phyloP scores from a whole-genome alignment of 2,888 invertebrate species.

The Shargacucullia verbasci region DNA sequence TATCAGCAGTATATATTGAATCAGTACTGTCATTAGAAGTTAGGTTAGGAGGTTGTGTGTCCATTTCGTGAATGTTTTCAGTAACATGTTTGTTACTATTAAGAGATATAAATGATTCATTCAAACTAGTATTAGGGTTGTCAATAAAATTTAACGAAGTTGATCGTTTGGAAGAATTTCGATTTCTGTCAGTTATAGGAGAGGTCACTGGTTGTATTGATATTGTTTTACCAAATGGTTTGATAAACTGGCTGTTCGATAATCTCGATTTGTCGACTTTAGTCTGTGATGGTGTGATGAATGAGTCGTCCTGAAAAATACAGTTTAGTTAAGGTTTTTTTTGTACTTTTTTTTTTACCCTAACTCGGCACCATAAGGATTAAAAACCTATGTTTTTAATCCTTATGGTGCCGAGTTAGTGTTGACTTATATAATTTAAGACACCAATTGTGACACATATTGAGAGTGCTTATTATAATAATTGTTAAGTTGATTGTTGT shows the following conservation, averaged over 20 bases:
- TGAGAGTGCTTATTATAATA: too few species aligned
- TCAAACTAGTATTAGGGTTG: constrained; percentile 62
- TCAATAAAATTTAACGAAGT: constrained; percentile 69
- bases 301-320: constrained; percentile 81
- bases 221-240: constrained; percentile 69
- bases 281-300: constrained; percentile 72
- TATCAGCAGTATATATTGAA: constrained; percentile 70
- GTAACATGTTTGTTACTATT: constrained; percentile 45
- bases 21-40: constrained; percentile 57
- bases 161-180: constrained; percentile 76
- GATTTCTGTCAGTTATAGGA: constrained; percentile 73
- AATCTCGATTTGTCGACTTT: constrained; percentile 64
- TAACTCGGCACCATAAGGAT: too few species aligned
- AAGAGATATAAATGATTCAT: constrained; percentile 59
- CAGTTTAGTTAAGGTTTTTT: not conserved
- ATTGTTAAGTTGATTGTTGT: too few species aligned
- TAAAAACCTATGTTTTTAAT: too few species aligned
- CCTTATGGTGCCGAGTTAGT: too few species aligned
- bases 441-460: too few species aligned
- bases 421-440: too few species aligned
- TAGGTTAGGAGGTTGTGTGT: constrained; percentile 70
- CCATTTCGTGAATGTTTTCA: constrained; percentile 65
- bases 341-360: too few species aligned
- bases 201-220: constrained; percentile 70
- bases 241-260: constrained; percentile 69